These are phyloP conservation scores for Cyprinodon variegatus DNA, from an alignment of 2,113 vertebrate genomes.

Conservation along the genomic window DNA sequence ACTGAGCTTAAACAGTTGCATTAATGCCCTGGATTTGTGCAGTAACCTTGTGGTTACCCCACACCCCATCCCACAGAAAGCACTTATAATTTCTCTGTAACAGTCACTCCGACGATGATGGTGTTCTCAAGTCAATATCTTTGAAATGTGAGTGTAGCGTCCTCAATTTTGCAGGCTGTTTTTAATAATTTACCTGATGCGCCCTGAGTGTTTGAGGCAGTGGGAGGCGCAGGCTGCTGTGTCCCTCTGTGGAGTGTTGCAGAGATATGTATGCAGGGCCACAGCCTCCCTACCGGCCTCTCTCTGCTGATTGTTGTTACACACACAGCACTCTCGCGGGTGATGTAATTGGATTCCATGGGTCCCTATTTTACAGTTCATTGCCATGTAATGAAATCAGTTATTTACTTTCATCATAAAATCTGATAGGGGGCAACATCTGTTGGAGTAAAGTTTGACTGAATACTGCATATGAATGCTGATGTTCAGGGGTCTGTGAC, in stretches of 20 bases:
- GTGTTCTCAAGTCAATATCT: conserved; percentile 61
- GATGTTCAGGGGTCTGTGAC: conserved; percentile 32
- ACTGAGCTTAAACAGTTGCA: conserved; percentile 3
- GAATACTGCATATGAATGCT: conserved; percentile 56
- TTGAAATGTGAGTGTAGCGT: conserved; percentile 54
- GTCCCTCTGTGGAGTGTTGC: conserved; percentile 26
- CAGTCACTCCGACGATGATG: conserved; percentile 46
- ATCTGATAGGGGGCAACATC: conserved; percentile 68
- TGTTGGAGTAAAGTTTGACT: conserved; percentile 62
- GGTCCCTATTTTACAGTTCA: conserved; percentile 72
- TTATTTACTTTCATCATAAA: conserved; percentile 76
- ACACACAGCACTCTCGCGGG: conserved; percentile 55
- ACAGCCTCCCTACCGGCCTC: conserved; percentile 48
- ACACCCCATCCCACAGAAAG: conserved; percentile 21
- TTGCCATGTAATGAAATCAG: conserved; percentile 73
- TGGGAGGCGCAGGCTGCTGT: conserved; percentile 33
- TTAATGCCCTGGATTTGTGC: conserved; percentile 14
- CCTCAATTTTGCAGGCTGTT: conserved; percentile 71
- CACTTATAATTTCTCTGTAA: conserved; percentile 36
- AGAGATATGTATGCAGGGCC: conserved; percentile 43
- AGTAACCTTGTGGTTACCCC: conserved; percentile 27
- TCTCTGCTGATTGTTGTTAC: conserved; percentile 55
- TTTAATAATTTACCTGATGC: conserved; percentile 72
- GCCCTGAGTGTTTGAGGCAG: conserved; percentile 40
- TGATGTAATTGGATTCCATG: conserved; percentile 75